Evolutionary conservation across 2,888 invertebrate genomes (phyloP).

Genomic region (Nyleta sp.): DNA sequence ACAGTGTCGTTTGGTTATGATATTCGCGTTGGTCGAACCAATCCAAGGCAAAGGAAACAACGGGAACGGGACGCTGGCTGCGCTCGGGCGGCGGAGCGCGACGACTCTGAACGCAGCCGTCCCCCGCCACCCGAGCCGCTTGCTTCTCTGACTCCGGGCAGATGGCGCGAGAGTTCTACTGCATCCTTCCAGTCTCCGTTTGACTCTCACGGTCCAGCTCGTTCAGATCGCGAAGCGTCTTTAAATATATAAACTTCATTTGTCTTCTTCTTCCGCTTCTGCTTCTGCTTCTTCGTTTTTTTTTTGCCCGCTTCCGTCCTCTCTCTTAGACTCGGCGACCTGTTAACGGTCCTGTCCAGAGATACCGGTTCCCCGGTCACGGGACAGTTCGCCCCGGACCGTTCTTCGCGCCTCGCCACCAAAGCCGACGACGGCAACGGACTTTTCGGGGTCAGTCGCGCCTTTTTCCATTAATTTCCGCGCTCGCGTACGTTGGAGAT

Average conservation of each 20-base stretch:
- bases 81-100: no score
- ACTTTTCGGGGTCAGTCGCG: slow-evolving; percentile 26
- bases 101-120: no score
- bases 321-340: slow-evolving; percentile 25
- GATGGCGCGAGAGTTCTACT: slow-evolving; percentile 70
- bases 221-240: no score
- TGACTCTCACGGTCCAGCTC: no score
- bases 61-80: background rate
- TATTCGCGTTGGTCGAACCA: background rate
- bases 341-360: slow-evolving; percentile 79
- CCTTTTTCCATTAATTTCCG: background rate
- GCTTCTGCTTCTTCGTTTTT: no score
- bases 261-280: no score
- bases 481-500: slow-evolving; percentile 28
- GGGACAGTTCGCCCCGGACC: slow-evolving; percentile 77
- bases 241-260: no score
- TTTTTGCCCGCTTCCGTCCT: slow-evolving; percentile 38
- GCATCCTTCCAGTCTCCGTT: slow-evolving; percentile 68
- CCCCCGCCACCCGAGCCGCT: slow-evolving; percentile 4
- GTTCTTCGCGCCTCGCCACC: no score
- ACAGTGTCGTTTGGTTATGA: slow-evolving; percentile 6
- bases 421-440: slow-evolving; percentile 21
- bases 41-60: slow-evolving; percentile 17
- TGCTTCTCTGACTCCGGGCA: slow-evolving; percentile 55
- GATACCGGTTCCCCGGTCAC: slow-evolving; percentile 80